Conservation (phyloP, 2,888 invertebrate genomes). For the Apamea epomidion region DNA sequence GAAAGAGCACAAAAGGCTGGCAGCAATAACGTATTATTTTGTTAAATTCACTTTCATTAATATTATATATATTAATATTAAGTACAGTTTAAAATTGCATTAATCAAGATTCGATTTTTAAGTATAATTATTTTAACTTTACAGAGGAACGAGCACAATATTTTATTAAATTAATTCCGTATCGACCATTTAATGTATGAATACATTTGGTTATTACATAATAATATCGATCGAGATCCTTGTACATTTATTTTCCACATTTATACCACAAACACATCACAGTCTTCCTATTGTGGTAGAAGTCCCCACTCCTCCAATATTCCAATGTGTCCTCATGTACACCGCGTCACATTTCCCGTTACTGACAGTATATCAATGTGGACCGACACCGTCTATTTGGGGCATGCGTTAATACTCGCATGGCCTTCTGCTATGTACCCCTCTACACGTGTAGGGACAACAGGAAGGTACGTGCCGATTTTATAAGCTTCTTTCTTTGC, state of each 20-base stretch:
- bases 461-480: neutral
- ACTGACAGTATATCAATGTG: constrained; percentile 43
- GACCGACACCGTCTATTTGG: constrained; percentile 42
- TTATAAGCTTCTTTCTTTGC: constrained; percentile 7
- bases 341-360: constrained; percentile 24
- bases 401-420: constrained; percentile 46
- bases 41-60: neutral
- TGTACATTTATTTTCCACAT: neutral
- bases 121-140: neutral
- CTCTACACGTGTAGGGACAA: constrained; percentile 2
- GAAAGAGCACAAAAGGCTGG: neutral
- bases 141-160: neutral
- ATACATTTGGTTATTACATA: neutral
- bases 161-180: neutral
- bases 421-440: constrained; percentile 2
- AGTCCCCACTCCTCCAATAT: neutral
- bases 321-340: neutral
- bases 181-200: neutral
- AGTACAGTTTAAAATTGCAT: neutral
- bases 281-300: neutral
- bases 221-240: neutral
- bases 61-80: neutral
- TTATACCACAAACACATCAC: neutral
- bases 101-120: neutral
- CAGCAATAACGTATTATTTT: neutral